phyloP scores from a whole-genome alignment of 2,113 vertebrate species.

The Megaleporinus macrocephalus region DNA sequence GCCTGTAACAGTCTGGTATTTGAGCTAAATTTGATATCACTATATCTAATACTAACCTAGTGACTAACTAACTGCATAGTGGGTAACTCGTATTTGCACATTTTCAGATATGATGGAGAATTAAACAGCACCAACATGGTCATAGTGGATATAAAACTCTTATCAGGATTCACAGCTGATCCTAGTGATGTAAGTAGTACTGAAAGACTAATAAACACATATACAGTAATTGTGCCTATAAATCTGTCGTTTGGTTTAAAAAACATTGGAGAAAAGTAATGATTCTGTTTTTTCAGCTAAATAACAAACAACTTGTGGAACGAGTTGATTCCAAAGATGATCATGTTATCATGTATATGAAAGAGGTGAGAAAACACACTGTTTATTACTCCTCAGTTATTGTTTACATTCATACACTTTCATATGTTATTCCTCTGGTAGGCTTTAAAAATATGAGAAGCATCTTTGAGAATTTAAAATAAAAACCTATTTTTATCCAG shows the following conservation, averaged over 20 bases:
- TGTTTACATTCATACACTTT: not conserved
- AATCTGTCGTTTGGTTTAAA: too few species aligned
- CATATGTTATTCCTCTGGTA: too few species aligned
- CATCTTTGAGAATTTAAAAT: too few species aligned
- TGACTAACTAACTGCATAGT: too few species aligned
- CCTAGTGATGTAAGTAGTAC: conserved; percentile 36
- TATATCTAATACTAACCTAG: too few species aligned
- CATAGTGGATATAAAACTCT: conserved; percentile 69
- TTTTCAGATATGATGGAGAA: conserved; percentile 40
- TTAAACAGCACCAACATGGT: conserved; percentile 67
- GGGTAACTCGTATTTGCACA: not conserved
- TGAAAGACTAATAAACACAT: too few species aligned
- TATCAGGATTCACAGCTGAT: conserved; percentile 69
- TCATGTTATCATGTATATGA: conserved; percentile 67
- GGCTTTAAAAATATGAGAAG: too few species aligned
- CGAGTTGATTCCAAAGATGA: conserved; percentile 66
- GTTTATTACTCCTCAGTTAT: not conserved
- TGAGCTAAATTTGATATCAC: too few species aligned
- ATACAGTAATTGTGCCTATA: not conserved
- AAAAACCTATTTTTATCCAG: too few species aligned
- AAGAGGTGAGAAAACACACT: conserved; percentile 56
- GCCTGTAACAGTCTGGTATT: too few species aligned
- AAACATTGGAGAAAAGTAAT: not conserved
- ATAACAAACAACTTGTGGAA: conserved; percentile 45
- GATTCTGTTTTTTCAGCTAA: conserved; percentile 56